phyloP scores from a whole-genome alignment of 1,140 invertebrate genomes.

The Sinonovacula constricta region DNA sequence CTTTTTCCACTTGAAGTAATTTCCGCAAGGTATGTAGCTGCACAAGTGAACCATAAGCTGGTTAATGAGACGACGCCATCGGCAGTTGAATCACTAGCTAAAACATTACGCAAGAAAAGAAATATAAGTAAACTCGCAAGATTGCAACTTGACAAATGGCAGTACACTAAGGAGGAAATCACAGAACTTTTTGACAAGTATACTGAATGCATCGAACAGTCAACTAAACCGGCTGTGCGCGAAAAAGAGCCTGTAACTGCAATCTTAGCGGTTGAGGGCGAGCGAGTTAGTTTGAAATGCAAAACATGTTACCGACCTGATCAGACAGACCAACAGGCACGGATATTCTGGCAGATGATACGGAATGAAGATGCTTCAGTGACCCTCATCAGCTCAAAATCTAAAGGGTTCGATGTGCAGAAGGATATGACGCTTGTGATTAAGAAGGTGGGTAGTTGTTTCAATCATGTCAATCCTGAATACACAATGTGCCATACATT shows the following conservation, averaged over 20 bases:
- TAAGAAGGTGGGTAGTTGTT: too few species aligned
- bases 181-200: constrained; percentile 48
- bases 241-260: constrained; percentile 40
- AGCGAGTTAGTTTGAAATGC: constrained; percentile 52
- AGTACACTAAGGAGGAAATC: constrained; percentile 37
- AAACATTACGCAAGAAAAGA: too few species aligned
- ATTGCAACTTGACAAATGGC: constrained; percentile 30
- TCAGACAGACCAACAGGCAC: constrained; percentile 36
- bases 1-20: too few species aligned
- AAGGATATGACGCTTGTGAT: constrained; percentile 57
- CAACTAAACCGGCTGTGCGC: constrained; percentile 12
- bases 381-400: not conserved
- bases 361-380: constrained; percentile 40
- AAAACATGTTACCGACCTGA: constrained; percentile 57
- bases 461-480: too few species aligned
- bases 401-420: constrained; percentile 43
- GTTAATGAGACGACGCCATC: too few species aligned
- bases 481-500: too few species aligned
- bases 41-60: too few species aligned
- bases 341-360: constrained; percentile 54
- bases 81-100: too few species aligned
- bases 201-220: constrained; percentile 48
- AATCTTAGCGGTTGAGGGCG: constrained; percentile 47
- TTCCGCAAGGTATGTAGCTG: too few species aligned
- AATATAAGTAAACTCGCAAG: too few species aligned